Evolutionary conservation across 2,888 invertebrate genomes (phyloP).

Genomic region (Lydus trimaculatus): DNA sequence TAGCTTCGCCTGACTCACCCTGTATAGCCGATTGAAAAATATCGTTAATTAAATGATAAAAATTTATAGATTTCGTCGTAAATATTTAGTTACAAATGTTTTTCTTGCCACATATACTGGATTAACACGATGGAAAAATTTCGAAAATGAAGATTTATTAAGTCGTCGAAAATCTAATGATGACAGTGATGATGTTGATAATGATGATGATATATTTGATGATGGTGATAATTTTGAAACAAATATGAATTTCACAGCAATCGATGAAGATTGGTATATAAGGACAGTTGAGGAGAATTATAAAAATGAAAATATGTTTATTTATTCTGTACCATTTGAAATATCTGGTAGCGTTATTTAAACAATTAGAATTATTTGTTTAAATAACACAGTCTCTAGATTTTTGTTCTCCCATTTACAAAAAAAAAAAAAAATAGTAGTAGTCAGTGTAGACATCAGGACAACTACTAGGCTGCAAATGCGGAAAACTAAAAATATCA

Average conservation of each 20-base stretch:
- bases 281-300: slow-evolving; percentile 85
- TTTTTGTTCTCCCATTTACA: no score
- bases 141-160: slow-evolving; percentile 36
- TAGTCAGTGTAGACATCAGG: no score
- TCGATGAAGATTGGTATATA: slow-evolving; percentile 87
- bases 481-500: no score
- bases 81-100: slow-evolving; percentile 59
- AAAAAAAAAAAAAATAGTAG: no score
- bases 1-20: no score
- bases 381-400: neutral
- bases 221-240: slow-evolving; percentile 66
- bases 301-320: slow-evolving; percentile 77
- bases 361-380: neutral
- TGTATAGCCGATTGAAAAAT: no score
- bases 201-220: slow-evolving; percentile 50
- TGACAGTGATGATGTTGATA: slow-evolving; percentile 58
- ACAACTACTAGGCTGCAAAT: no score
- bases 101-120: slow-evolving; percentile 91
- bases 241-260: slow-evolving; percentile 70
- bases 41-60: no score
- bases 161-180: slow-evolving; percentile 8
- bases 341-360: slow-evolving; percentile 53
- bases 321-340: slow-evolving; percentile 79
- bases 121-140: slow-evolving; percentile 79
- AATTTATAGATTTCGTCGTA: slow-evolving; percentile 24